Evolutionary conservation across 2,113 vertebrate genomes (phyloP).

Genomic region (Heloderma charlesbogerti): DNA sequence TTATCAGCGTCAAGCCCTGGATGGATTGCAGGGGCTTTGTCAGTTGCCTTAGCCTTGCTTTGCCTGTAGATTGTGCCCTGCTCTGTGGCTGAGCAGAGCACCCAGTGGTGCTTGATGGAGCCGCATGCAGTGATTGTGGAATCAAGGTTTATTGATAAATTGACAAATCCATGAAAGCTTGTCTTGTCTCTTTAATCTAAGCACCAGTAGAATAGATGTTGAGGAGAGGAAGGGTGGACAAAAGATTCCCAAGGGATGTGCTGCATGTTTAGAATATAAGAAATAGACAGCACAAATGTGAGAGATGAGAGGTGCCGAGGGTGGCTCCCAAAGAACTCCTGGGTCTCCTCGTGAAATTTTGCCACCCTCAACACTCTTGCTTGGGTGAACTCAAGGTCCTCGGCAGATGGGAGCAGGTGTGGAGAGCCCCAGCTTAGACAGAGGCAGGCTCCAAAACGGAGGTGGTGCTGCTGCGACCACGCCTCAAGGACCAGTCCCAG

Average conservation of each 20-base stretch:
- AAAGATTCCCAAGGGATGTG: neutral
- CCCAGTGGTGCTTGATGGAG: neutral
- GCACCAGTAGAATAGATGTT: neutral
- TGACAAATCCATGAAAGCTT: neutral
- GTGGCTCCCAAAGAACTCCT: neutral
- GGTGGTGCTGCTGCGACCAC: neutral
- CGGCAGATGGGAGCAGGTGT: no score
- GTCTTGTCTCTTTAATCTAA: conserved; percentile 9
- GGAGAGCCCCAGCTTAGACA: no score
- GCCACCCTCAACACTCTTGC: neutral
- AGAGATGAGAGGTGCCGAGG: no score
- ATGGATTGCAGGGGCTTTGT: no score
- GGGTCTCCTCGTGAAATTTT: neutral
- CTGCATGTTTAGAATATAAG: no score
- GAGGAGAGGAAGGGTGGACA: neutral
- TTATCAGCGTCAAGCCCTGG: no score
- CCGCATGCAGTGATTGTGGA: neutral
- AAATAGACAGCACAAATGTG: neutral
- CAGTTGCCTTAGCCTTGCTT: fast-evolving
- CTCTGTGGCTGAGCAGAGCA: no score
- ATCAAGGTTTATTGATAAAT: neutral
- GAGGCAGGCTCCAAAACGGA: neutral
- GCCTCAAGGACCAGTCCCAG: neutral
- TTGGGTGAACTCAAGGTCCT: neutral
- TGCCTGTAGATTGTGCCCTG: neutral